Evolutionary conservation across 2,888 invertebrate species (phyloP), one percentile per base, ranked within the genome.

Genomic region (Ennomos erosarius): DNA sequence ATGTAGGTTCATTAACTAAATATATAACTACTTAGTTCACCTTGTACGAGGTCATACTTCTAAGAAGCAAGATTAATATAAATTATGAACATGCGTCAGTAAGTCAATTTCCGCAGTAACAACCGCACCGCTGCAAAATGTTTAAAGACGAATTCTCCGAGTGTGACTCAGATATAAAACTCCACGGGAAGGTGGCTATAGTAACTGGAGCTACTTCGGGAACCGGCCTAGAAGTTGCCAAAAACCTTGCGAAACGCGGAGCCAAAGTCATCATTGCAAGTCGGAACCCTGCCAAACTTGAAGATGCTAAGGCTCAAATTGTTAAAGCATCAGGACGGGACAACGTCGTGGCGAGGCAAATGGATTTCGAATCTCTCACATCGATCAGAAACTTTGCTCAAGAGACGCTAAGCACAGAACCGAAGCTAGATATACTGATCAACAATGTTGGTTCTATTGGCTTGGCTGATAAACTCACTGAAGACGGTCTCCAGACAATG

Each of bases 401-500:
- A 42, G 92, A 93, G 35, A 90, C 95, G 6, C 79, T 91, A 13
- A 71, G 76, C 10, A 79, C 77, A 0, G 94, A 94, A 73, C 77
- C 87, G 0, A 82, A 86, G 57, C 71, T 95, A 59, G 93, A 90
- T 46, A 85, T 88, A 10, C 62, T 90, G 8, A 79, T 89, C 12
- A 89, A 89, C 60, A 88, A 88, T 72, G 93, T 94, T 1, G 94
- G 94, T 8, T 85, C 92, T 0, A 87, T 86, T 1, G 86, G 85
- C 0, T 68, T 86, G 6, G 81, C 83, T 12, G 89, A 93, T 54
- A 84, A 77, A 63, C 67, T 89, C 39, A 94, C 95, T 0, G 86
- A 92, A 67, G 95, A 96, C 65, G 94, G 94, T 3, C 84, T 95
- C 34, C 94, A 95, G 56, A 68, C 87, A 8, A 93, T 93, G 67